Percentiles rank a stretch among this genome's conserved stretches.
Conservation (phyloP, 2,888 invertebrate genomes). For the Rhagium mordax region DNA sequence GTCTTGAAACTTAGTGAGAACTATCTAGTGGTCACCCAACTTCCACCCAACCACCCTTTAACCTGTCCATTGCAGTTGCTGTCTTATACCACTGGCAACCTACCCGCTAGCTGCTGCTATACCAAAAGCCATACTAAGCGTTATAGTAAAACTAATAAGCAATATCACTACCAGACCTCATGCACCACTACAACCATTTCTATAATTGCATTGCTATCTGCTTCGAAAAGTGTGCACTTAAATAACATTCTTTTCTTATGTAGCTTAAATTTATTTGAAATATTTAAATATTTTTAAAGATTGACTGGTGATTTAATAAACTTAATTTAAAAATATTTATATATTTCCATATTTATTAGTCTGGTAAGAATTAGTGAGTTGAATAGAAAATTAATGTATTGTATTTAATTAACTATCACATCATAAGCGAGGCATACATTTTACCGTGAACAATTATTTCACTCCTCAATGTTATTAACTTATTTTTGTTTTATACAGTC, state of each 20-base stretch:
- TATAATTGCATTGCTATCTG: not conserved
- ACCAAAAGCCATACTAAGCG: conserved; percentile 15
- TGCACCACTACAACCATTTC: not conserved
- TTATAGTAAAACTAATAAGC: conserved; percentile 22
- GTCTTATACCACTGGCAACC: not conserved
- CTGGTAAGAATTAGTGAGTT: not conserved
- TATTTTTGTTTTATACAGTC: too few relatives aligned
- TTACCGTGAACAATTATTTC: not conserved
- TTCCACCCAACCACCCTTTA: not conserved
- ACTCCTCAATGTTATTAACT: too few relatives aligned
- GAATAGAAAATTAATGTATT: conserved; percentile 3
- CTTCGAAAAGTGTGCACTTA: conserved; percentile 3
- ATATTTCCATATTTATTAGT: not conserved
- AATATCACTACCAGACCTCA: conserved; percentile 10
- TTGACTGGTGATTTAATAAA: not conserved
- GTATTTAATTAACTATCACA: not conserved
- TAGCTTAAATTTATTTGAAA: not conserved
- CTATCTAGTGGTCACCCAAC: conserved; percentile 4
- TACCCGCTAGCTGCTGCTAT: conserved; percentile 9
- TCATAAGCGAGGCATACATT: not conserved
- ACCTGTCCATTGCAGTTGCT: conserved; percentile 11
- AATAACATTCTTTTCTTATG: conserved; percentile 4
- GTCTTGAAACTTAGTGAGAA: conserved; percentile 2
- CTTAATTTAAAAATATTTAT: not conserved
- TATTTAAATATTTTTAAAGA: not conserved